These are phyloP conservation scores for Bufo bufo DNA, from an alignment of 2,113 vertebrate genomes.

Conservation along the genomic window DNA sequence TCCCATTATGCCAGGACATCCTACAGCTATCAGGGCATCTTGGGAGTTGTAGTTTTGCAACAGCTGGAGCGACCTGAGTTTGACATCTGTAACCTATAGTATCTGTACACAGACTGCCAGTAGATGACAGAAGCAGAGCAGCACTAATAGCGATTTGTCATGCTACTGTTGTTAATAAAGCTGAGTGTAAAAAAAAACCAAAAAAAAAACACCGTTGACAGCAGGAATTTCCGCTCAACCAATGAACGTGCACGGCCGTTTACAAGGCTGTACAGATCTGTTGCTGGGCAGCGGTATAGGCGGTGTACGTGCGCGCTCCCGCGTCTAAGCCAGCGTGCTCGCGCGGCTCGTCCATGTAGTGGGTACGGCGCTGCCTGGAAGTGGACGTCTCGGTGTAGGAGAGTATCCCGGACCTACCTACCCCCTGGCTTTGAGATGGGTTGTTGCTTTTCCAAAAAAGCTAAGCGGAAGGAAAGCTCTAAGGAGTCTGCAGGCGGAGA, in stretches of 20 bases:
- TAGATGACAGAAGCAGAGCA: no score
- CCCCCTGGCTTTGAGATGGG: slow-evolving; percentile 67
- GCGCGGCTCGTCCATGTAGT: background rate
- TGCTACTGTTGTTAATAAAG: background rate
- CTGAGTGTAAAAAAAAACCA: background rate
- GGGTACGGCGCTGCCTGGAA: background rate
- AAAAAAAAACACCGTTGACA: background rate
- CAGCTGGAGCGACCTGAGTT: no score
- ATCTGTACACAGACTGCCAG: no score
- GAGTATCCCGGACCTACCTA: background rate
- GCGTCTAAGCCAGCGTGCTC: no score
- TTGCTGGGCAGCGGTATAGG: slow-evolving; percentile 26
- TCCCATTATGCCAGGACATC: no score
- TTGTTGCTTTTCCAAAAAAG: slow-evolving; percentile 79
- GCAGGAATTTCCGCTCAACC: background rate
- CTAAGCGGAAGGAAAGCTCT: slow-evolving; percentile 72
- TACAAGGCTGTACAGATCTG: background rate
- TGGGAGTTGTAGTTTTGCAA: no score
- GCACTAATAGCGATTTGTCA: background rate
- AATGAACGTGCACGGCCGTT: background rate
- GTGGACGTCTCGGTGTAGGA: background rate
- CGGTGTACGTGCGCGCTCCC: background rate
- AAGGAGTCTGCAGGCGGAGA: slow-evolving; percentile 61
- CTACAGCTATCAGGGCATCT: no score
- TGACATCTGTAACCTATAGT: no score